A percentile compares a stretch with the other conserved stretches of the same genome.
Evolutionary conservation across 2,113 vertebrate genomes (phyloP).

Genomic region (Lepus timidus): DNA sequence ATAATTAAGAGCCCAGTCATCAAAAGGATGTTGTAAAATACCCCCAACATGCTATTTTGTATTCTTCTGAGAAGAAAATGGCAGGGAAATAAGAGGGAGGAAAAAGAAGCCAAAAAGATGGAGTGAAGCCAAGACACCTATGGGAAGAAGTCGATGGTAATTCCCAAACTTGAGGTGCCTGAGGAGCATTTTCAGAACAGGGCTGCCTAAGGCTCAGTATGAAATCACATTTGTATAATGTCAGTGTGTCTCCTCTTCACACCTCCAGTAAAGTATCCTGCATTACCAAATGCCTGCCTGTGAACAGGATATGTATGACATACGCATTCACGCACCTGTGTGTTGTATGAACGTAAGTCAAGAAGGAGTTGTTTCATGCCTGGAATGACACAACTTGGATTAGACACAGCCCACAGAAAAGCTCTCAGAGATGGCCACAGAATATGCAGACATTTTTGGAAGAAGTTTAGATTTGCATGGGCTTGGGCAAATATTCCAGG

Average conservation of each 20-base stretch:
- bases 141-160: neutral
- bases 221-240: neutral
- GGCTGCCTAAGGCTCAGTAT: neutral
- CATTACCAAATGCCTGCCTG: neutral
- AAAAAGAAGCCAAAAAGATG: neutral
- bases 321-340: rapidly evolving
- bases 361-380: neutral
- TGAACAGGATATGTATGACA: neutral
- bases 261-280: neutral
- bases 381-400: neutral
- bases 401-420: neutral
- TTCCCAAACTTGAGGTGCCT: neutral
- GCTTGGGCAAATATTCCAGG: neutral
- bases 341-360: neutral
- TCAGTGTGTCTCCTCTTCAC: neutral
- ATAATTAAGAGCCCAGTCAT: neutral
- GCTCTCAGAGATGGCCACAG: neutral
- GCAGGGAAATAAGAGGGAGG: neutral
- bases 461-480: neutral
- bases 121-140: neutral
- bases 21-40: neutral
- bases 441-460: neutral
- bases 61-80: neutral
- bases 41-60: neutral
- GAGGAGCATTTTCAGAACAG: neutral